Percentiles rank a stretch among this genome's conserved stretches.
Conservation (phyloP, 2,113 vertebrate genomes). For the Tautogolabrus adspersus region DNA sequence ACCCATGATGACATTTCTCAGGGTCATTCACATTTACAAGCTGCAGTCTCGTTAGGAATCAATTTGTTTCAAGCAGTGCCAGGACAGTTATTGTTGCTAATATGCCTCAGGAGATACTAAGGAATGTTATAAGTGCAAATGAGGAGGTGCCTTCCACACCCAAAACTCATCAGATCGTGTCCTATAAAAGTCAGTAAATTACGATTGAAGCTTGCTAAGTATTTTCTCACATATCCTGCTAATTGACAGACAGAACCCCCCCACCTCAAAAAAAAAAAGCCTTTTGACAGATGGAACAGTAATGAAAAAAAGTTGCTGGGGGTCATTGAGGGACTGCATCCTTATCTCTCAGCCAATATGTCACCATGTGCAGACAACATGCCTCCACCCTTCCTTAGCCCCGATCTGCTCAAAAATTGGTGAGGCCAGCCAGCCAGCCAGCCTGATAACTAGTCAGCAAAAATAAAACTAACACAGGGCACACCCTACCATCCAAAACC, state of each 20-base stretch:
- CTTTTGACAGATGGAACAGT: not conserved
- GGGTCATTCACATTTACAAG: not conserved
- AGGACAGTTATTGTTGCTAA: not conserved
- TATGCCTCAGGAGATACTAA: not conserved
- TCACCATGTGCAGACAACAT: conserved; percentile 38
- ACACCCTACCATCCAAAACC: conserved; percentile 18
- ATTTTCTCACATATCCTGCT: not conserved
- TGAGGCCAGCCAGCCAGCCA: not conserved
- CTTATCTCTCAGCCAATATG: conserved; percentile 66
- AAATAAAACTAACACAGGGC: conserved; percentile 3
- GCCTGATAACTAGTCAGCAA: conserved; percentile 36
- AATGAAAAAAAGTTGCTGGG: not conserved
- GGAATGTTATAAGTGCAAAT: not conserved
- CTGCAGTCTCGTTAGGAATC: rapidly evolving
- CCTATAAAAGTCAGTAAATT: not conserved
- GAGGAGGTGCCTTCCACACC: not conserved
- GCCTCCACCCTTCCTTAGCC: conserved; percentile 58
- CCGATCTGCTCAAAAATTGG: conserved; percentile 18
- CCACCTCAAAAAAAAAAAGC: not conserved
- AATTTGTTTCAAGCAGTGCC: not conserved
- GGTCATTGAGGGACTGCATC: not conserved
- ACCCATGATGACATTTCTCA: not conserved
- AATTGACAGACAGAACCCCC: not conserved
- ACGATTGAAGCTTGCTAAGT: not conserved
- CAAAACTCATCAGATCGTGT: not conserved